Base-by-base conservation (phyloP, 2,113 vertebrate genomes). In the Pseudopipra pipra region DNA sequence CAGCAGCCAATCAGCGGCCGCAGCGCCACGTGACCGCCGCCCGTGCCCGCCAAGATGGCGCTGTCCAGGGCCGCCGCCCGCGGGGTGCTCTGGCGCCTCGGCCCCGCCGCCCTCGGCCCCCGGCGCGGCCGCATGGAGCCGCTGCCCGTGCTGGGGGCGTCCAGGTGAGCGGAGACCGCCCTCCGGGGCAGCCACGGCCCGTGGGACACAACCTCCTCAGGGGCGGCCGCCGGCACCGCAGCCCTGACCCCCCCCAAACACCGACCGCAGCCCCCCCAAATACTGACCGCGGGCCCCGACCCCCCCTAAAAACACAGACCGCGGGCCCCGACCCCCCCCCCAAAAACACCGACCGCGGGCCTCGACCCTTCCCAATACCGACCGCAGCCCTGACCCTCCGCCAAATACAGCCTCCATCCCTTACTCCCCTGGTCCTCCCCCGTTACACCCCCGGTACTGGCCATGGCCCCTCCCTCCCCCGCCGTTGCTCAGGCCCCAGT, bases 1-100 rank as follows among this genome's bases (percentile, higher is more conserved):
- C 9, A 2, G 4, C 59, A 70, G 79, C 89, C 85, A 88, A 86
- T 86, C 81, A 76, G 70, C 44, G 56, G 63, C 28, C 41, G 9
- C 33, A 12, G 13, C 6, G 24, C 6, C 71, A n/a, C 71, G 51
- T 72, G 78, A 63, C 31, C 37, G 33, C 35, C 12, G 49, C 49
- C 76, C 6, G 23, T 21, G 70, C 31, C 17, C 18, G 74, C 20
- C 89, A 97, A 96, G 82, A 98, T 97, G 98, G 97, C 97, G 97
- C 94, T 97, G 74, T 87, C 95, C 95, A 85, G 94, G 94, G 85
- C 90, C n/a, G 93, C 70, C 24, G 92, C 82, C 61, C 37, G 90
- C 23, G 74, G 95, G 47, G 44, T 12, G 46, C 39, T 51, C 5
- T 94, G 74, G 35, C 11, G 73, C 30, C 24, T 61, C 74, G 79